These are phyloP conservation scores for Monoplex corrugatus DNA, from an alignment of 2,888 invertebrate species.

Conservation along the genomic window DNA sequence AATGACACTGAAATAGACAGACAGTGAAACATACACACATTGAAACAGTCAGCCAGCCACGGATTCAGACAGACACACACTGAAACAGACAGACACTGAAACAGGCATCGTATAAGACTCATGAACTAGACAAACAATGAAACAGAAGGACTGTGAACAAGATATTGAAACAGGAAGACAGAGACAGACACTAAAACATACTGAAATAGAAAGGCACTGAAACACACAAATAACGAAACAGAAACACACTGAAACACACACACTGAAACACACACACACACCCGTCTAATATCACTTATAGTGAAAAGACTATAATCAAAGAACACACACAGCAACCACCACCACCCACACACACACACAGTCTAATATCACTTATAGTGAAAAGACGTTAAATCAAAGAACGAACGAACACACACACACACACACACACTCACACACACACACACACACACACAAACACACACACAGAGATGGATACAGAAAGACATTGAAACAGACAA, in stretches of 20 bases:
- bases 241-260: too few species aligned
- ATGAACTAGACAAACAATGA: background rate
- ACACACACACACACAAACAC: background rate
- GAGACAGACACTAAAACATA: background rate
- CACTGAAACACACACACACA: too few species aligned
- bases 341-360: too few species aligned
- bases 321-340: too few species aligned
- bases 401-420: background rate
- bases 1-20: constrained; percentile 11
- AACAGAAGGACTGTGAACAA: background rate
- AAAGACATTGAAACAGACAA: constrained; percentile 12
- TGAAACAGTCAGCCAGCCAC: background rate
- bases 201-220: too few species aligned
- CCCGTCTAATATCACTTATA: too few species aligned
- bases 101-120: too few species aligned
- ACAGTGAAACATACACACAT: background rate
- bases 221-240: too few species aligned
- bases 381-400: too few species aligned
- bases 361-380: too few species aligned
- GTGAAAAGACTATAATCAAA: too few species aligned
- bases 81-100: background rate
- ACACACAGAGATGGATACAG: background rate
- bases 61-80: background rate
- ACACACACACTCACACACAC: background rate
- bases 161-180: background rate